Conservation (phyloP, 1,140 invertebrate genomes). For the Procambarus clarkii region DNA sequence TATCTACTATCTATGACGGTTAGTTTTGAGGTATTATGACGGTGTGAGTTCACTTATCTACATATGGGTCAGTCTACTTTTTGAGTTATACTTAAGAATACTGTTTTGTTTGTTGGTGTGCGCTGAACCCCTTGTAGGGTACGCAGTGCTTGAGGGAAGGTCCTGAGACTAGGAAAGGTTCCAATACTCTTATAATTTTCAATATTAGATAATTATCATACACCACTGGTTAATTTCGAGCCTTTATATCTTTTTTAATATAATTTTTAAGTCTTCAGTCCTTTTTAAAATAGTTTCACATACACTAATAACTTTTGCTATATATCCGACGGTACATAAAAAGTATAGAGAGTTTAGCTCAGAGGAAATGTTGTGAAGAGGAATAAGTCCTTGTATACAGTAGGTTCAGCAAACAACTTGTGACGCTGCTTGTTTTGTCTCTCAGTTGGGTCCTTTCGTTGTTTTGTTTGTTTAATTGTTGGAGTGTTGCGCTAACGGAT, state of each 20-base stretch:
- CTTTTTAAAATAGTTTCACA: not conserved
- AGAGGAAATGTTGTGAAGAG: too few relatives aligned
- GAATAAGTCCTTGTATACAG: too few relatives aligned
- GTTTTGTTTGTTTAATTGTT: not conserved
- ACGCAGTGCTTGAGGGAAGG: not conserved
- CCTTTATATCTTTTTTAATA: not conserved
- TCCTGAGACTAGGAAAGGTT: not conserved
- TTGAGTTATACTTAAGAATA: constrained; percentile 31
- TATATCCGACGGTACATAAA: not conserved
- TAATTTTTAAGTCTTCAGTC: not conserved
- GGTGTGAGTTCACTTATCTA: constrained; percentile 32
- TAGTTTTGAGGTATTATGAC: constrained; percentile 47
- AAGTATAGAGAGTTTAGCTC: too few relatives aligned
- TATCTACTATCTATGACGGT: not conserved
- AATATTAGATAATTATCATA: not conserved
- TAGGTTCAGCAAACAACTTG: too few relatives aligned
- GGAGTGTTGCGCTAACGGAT: not conserved
- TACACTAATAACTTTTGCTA: not conserved
- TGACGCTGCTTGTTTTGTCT: too few relatives aligned
- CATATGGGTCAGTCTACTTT: not conserved
- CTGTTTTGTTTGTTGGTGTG: constrained; percentile 5
- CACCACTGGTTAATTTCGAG: not conserved
- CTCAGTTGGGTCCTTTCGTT: not conserved
- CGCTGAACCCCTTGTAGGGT: not conserved
- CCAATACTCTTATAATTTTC: not conserved